Evolutionary conservation across 1,140 invertebrate genomes (phyloP), one percentile per base, ranked within the genome.

Genomic region (Hylaeus anthracinus): DNA sequence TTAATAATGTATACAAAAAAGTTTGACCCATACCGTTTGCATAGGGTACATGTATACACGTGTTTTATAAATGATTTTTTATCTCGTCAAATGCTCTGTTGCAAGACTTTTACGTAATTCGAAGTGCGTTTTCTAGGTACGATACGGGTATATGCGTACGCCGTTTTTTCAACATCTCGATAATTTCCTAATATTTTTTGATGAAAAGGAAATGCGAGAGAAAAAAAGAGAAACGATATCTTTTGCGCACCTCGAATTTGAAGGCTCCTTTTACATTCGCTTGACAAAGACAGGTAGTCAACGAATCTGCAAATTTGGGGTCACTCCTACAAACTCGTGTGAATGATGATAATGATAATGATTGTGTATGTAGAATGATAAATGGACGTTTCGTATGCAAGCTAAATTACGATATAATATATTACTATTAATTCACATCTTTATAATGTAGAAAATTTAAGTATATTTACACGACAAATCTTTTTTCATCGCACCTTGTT

Each of bases 361-460:
- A 72, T 61, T 89, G 83, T 86, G 82, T 89, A 90, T 83, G 83
- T 82, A 79, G 88, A 81, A 85, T 80, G 77, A 72, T 84, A 82
- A 81, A 73, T 65, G 79, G 72, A 84, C 84, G 82, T 88, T 88
- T 82, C 79, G 55, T 89, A 84, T 89, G 87, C 76, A 80, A 87
- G 79, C 76, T 88, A 85, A 83, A 85, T 84, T 86, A 88, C 79
- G 79, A 80, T 82, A 87, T 83, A 89, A 86, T 87, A 86, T 82
- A 85, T 69, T 83, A 87, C 78, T 85, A 88, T 88, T 89, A 88
- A 88, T 86, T 88, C 79, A 77, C 79, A 73, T 89, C 86, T 83
- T 85, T 88, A 69, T 85, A 86, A 86, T 45, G 66, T 88, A 87
- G 83, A 88, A 65, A 51, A 82, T 84, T 88, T 84, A 89, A 86